Evolutionary conservation across 2,113 vertebrate species (phyloP).

Genomic region (Mesoclemmys tuberculata): DNA sequence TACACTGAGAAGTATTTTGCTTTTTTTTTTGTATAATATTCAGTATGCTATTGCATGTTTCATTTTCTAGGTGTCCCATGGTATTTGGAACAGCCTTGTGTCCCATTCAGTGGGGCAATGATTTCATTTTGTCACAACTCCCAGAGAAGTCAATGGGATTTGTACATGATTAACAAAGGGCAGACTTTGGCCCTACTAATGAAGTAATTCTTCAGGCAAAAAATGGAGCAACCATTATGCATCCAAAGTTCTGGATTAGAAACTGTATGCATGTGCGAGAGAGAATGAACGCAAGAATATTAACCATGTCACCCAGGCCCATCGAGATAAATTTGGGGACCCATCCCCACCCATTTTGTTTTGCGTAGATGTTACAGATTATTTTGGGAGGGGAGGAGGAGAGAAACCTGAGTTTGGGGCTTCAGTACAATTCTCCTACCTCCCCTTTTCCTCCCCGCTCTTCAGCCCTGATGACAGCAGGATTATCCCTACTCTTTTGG

Average conservation of each 20-base stretch:
- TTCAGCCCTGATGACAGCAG: not conserved
- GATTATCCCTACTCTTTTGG: not conserved
- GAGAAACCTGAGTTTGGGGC: not conserved
- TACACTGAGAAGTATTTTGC: not conserved
- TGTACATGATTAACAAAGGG: not conserved
- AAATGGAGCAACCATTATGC: not conserved
- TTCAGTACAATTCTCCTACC: not conserved
- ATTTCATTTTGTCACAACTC: not conserved
- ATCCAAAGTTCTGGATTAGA: not conserved
- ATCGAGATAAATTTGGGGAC: not conserved
- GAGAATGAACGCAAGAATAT: not conserved
- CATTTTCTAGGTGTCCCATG: not conserved
- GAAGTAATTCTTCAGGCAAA: not conserved
- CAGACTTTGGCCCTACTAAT: not conserved
- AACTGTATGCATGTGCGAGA: not conserved
- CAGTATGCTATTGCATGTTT: fast-evolving
- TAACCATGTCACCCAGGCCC: not conserved
- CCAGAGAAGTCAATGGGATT: not conserved
- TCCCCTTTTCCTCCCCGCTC: not conserved
- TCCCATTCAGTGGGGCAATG: not conserved
- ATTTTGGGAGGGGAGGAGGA: not conserved
- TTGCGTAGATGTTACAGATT: not conserved
- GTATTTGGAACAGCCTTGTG: not conserved
- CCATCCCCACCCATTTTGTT: not conserved
- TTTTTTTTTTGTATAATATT: not conserved